A percentile compares a stretch with the other conserved stretches of the same genome.
Conservation (phyloP, 2,113 vertebrate genomes). For the Oreochromis niloticus region DNA sequence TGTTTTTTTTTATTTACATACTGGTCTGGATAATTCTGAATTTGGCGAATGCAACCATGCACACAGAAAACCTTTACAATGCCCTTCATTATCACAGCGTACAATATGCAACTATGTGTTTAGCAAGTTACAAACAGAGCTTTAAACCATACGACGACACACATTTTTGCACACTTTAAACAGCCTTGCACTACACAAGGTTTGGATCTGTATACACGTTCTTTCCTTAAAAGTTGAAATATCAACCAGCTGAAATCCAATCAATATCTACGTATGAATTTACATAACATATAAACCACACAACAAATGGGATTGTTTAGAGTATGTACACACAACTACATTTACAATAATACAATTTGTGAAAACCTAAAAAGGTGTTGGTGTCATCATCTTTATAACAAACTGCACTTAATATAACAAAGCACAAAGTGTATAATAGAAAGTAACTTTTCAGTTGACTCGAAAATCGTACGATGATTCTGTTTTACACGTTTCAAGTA, state of each 20-base stretch:
- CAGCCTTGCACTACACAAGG: slow-evolving; percentile 7
- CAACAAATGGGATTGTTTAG: slow-evolving; percentile 52
- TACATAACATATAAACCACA: slow-evolving; percentile 56
- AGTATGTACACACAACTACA: slow-evolving; percentile 71
- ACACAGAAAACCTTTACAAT: slow-evolving; percentile 39
- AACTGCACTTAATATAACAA: slow-evolving; percentile 63
- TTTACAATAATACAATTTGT: slow-evolving; percentile 72
- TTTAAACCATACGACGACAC: slow-evolving; percentile 23
- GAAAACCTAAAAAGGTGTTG: slow-evolving; percentile 47
- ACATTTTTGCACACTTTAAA: slow-evolving; percentile 22
- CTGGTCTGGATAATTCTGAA: slow-evolving; percentile 39
- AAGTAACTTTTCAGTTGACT: slow-evolving; percentile 23
- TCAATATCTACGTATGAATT: slow-evolving; percentile 32
- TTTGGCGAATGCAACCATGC: slow-evolving; percentile 43
- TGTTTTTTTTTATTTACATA: slow-evolving; percentile 56
- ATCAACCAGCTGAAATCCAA: slow-evolving; percentile 27
- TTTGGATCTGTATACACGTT: slow-evolving; percentile 21
- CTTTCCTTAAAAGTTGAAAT: slow-evolving; percentile 27
- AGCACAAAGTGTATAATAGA: slow-evolving; percentile 38
- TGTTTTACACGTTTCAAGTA: slow-evolving; percentile 45
- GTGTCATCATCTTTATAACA: slow-evolving; percentile 37
- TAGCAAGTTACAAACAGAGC: slow-evolving; percentile 32
- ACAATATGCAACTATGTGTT: slow-evolving; percentile 38
- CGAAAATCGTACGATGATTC: slow-evolving; percentile 14
- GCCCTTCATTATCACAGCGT: slow-evolving; percentile 48